A percentile compares a stretch with the other conserved stretches of the same genome.
phyloP scores from a whole-genome alignment of 2,797 vertebrate genomes.

The Steatocranus sp. region DNA sequence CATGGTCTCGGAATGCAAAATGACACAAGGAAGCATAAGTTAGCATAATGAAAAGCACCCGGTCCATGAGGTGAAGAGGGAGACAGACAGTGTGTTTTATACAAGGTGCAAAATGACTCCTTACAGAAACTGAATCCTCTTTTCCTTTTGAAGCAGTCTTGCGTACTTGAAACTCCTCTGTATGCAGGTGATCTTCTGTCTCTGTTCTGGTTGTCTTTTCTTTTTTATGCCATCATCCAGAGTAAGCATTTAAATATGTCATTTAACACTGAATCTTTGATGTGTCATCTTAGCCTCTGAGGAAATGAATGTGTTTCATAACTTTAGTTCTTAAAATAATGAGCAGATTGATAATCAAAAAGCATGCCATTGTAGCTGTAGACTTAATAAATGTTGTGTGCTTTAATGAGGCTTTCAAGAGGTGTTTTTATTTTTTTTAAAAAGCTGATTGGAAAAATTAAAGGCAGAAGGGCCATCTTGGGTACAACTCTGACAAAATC shows the following conservation, averaged over 20 bases:
- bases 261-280: background rate
- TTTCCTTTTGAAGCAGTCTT: background rate
- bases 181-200: slow-evolving; percentile 7
- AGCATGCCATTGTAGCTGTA: background rate
- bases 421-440: no score
- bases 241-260: background rate
- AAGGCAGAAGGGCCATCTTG: background rate
- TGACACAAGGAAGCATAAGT: background rate
- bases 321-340: background rate
- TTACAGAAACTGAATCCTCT: background rate
- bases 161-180: background rate
- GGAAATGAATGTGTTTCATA: background rate
- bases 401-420: background rate
- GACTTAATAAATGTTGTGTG: background rate
- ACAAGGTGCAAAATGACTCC: background rate
- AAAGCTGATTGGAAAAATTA: background rate
- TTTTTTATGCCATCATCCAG: background rate
- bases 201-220: background rate
- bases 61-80: background rate
- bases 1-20: background rate
- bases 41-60: background rate
- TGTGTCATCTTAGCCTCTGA: background rate
- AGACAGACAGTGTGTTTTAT: background rate
- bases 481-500: background rate
- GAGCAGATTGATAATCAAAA: background rate